Evolutionary conservation across 2,797 vertebrate genomes (phyloP).

Genomic region (Sebastes baramenuke): DNA sequence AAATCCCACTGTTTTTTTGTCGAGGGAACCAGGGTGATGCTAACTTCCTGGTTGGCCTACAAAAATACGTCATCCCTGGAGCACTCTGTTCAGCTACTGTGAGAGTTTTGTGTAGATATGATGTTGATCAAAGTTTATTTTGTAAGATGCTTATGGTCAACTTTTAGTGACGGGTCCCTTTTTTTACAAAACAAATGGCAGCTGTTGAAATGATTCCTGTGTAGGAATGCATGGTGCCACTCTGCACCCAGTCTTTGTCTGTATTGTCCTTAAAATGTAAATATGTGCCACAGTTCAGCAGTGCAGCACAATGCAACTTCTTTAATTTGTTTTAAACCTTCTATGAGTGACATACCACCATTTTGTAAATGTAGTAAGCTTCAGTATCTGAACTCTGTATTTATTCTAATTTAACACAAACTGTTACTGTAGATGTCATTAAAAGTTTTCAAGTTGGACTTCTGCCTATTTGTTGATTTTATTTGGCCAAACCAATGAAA

Average conservation of each 20-base stretch:
- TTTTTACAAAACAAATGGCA: constrained; percentile 49
- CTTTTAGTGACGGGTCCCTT: constrained; percentile 5
- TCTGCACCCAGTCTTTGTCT: constrained; percentile 29
- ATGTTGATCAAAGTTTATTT: constrained; percentile 15
- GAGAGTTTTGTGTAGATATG: neutral
- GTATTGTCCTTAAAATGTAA: constrained; percentile 11
- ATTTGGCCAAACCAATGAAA: neutral
- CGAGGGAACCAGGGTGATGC: no score
- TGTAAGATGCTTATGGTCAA: constrained; percentile 14
- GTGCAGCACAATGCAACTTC: constrained; percentile 11
- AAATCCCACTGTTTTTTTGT: no score
- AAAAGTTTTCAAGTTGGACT: constrained; percentile 29
- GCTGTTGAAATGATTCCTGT: constrained; percentile 55
- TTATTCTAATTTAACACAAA: constrained; percentile 67
- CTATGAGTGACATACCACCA: constrained; percentile 2
- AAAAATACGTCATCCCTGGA: no score
- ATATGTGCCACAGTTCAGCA: constrained; percentile 6
- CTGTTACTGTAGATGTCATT: constrained; percentile 47
- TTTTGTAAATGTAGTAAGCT: constrained; percentile 40
- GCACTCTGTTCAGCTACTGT: neutral
- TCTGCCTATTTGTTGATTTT: neutral
- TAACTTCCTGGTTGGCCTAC: no score
- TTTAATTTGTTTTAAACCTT: constrained; percentile 4
- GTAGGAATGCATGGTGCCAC: constrained; percentile 17
- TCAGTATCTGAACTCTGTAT: constrained; percentile 53